A percentile compares a stretch with the other conserved stretches of the same genome.
Evolutionary conservation across 2,888 invertebrate genomes (phyloP).

Genomic region (Leptinotarsa peninsularis): DNA sequence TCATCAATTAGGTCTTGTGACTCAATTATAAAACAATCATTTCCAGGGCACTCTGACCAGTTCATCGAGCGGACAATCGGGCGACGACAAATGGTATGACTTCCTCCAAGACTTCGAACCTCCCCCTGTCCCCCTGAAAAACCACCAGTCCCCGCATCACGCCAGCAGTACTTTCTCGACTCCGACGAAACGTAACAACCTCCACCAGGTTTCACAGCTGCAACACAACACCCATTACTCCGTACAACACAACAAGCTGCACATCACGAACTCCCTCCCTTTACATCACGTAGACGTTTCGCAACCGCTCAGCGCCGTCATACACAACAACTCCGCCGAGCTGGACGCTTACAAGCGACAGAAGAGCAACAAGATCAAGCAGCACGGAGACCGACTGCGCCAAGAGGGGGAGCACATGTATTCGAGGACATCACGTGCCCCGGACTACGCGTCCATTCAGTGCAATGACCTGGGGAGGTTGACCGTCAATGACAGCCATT

Average conservation of each 20-base stretch:
- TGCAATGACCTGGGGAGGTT: constrained; percentile 53
- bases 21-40: not conserved
- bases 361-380: constrained; percentile 59
- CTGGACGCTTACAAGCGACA: constrained; percentile 60
- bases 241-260: constrained; percentile 63
- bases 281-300: constrained; percentile 64
- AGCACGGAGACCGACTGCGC: constrained; percentile 63
- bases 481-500: constrained; percentile 67
- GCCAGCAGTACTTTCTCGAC: constrained; percentile 63
- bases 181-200: constrained; percentile 63
- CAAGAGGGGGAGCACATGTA: constrained; percentile 67
- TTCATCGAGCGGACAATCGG: constrained; percentile 74
- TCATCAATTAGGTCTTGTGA: not conserved
- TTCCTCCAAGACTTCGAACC: constrained; percentile 68
- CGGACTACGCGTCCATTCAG: constrained; percentile 55
- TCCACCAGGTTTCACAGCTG: constrained; percentile 58
- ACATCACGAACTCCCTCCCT: constrained; percentile 66
- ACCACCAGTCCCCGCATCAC: constrained; percentile 53
- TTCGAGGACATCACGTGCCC: constrained; percentile 33
- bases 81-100: constrained; percentile 76
- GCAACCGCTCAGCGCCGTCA: constrained; percentile 62
- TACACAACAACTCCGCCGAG: constrained; percentile 64
- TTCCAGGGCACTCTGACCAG: constrained; percentile 72
- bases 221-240: constrained; percentile 59
- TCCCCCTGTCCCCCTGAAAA: constrained; percentile 68